A percentile compares a stretch with the other conserved stretches of the same genome.
phyloP scores from a whole-genome alignment of 2,113 vertebrate genomes.

The Tiliqua scincoides region DNA sequence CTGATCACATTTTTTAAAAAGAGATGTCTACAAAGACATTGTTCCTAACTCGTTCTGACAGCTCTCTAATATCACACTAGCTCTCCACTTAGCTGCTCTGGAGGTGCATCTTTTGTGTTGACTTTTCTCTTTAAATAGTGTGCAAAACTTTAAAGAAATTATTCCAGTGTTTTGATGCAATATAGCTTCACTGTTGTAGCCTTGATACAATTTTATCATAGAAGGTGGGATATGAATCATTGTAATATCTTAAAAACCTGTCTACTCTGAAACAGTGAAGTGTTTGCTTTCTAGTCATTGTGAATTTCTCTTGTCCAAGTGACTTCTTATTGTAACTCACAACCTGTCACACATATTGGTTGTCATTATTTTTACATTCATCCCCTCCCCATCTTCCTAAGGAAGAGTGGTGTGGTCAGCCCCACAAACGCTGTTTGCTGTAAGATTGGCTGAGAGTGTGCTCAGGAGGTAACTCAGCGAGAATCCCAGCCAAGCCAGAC shows the following conservation, averaged over 20 bases:
- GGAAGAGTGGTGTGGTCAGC: not conserved
- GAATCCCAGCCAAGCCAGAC: not conserved
- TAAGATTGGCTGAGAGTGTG: not conserved
- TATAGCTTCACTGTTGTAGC: not conserved
- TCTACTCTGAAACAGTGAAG: not conserved
- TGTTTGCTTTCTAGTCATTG: not conserved
- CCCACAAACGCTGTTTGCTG: no score
- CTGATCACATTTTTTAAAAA: not conserved
- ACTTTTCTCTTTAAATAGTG: not conserved
- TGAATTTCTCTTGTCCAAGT: not conserved
- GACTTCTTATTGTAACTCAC: not conserved
- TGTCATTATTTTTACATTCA: not conserved
- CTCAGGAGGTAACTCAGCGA: not conserved
- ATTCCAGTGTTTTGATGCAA: not conserved
- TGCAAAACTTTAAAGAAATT: not conserved
- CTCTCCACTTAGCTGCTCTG: not conserved
- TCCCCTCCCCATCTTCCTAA: not conserved
- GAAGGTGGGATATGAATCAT: not conserved
- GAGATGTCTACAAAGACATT: not conserved
- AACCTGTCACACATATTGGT: not conserved
- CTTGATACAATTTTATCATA: no score
- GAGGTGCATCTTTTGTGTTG: not conserved
- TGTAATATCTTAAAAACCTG: not conserved
- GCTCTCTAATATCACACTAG: not conserved
- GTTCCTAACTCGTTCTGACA: not conserved